Evolutionary conservation across 2,113 vertebrate genomes (phyloP).

Genomic region (Macrotis lagotis): DNA sequence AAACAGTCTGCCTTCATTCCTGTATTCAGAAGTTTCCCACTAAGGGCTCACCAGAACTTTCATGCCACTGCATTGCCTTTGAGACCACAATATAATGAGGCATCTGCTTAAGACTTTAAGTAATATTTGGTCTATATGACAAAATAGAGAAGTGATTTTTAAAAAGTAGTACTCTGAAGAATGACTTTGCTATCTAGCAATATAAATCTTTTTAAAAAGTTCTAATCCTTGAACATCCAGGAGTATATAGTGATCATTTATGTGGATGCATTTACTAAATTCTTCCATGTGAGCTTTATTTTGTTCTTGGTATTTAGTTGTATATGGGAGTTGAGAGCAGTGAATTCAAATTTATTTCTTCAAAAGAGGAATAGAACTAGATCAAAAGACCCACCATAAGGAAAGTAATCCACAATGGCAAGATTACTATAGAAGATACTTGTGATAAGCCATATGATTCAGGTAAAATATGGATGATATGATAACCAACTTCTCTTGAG

Average conservation of each 20-base stretch:
- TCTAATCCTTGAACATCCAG: not conserved
- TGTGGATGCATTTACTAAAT: not conserved
- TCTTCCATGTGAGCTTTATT: not conserved
- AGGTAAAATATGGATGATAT: not conserved
- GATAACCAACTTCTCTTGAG: not conserved
- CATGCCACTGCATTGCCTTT: not conserved
- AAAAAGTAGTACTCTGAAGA: not conserved
- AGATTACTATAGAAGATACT: not conserved
- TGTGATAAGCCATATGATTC: not conserved
- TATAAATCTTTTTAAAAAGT: not conserved
- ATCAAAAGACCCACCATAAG: not conserved
- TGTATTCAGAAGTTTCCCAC: not conserved
- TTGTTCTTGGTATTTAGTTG: conserved; percentile 3
- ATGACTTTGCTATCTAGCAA: not conserved
- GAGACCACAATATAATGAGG: not conserved
- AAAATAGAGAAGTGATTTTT: not conserved
- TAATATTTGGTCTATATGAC: not conserved
- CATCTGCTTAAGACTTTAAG: not conserved
- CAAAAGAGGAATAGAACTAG: not conserved
- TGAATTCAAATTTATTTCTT: not conserved
- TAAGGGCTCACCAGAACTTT: not conserved
- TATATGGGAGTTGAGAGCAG: not conserved
- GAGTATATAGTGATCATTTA: not conserved
- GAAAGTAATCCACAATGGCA: not conserved
- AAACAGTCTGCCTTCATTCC: not conserved